Base-by-base conservation (phyloP, 2,888 invertebrate genomes). In the Choreutis nemorana region DNA sequence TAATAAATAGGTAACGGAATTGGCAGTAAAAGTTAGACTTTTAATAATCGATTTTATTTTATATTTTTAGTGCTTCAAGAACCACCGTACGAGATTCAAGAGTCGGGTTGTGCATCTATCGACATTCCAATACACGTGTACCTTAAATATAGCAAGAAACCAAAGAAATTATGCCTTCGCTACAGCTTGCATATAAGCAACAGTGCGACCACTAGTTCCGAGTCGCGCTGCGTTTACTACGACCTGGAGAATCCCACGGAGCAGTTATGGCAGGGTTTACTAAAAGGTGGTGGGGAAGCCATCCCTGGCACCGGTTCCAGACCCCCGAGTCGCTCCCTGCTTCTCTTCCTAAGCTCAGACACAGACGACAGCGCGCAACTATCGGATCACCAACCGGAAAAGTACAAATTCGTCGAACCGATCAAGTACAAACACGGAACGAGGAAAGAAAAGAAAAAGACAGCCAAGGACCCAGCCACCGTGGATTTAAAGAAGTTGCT, bases 51-150 rank as follows among this genome's bases (percentile, higher is more conserved):
- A n/a, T n/a, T n/a, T n/a, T n/a, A n/a, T n/a, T n/a, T n/a, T 43
- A 43, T 40, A 36, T 40, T 64, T 65, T 31, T 71, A 78, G 77
- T 78, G 35, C 59, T 73, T 37, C 77, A 75, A 57, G 78, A 73
- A 58, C 77, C 78, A 45, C 78, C 78, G 38, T 78, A 77, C 58
- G 78, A 78, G 56, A 75, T 78, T 42, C 70, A 75, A 55, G 78
- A 78, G 51, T 73, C 78, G 18, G 77, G 77, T 26, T 67, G 65
- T 48, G 64, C 70, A 13, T 77, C 77, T 13, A 66, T 75, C 32
- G 71, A 75, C 27, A 71, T 78, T 45, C 78, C 78, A 20, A 77
- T 78, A 29, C 64, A 78, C 54, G 71, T 78, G 49, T 72, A 77
- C 56, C 59, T 78, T 48, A 78, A 78, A 48, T 60, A 59, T 48